A percentile compares a stretch with the other conserved stretches of the same genome.
Conservation (phyloP, 2,888 invertebrate species). For the Trachelus iudaicus region DNA sequence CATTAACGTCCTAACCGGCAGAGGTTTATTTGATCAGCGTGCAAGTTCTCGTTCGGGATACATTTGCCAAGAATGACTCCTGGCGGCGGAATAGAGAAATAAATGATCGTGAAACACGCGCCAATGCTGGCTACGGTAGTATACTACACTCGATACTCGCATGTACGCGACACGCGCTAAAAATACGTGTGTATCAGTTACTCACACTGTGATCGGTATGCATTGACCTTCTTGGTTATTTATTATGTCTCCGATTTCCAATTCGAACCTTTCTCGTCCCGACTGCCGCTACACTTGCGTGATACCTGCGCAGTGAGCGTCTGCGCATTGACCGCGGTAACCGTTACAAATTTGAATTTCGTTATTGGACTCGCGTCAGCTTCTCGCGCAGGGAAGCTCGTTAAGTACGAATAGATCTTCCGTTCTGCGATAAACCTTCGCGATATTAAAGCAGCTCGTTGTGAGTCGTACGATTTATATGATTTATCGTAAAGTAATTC, state of each 20-base stretch:
- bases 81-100: neutral
- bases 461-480: neutral
- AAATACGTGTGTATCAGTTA: neutral
- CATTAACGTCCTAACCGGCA: neutral
- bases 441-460: neutral
- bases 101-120: slow-evolving; percentile 5
- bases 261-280: neutral
- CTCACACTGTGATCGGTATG: neutral
- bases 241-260: neutral
- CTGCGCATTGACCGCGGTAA: neutral
- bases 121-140: neutral
- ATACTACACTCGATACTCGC: neutral
- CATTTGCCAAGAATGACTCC: neutral
- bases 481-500: neutral
- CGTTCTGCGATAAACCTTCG: neutral
- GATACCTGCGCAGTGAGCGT: neutral
- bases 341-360: neutral
- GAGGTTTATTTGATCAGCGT: neutral
- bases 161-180: too few species aligned
- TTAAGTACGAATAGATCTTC: neutral
- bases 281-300: neutral
- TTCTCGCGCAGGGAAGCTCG: neutral
- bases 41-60: neutral
- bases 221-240: neutral
- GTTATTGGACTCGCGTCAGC: neutral